Percentiles rank a stretch among this genome's conserved stretches.
phyloP scores from a whole-genome alignment of 2,888 invertebrate species.

The Nomada fucata region DNA sequence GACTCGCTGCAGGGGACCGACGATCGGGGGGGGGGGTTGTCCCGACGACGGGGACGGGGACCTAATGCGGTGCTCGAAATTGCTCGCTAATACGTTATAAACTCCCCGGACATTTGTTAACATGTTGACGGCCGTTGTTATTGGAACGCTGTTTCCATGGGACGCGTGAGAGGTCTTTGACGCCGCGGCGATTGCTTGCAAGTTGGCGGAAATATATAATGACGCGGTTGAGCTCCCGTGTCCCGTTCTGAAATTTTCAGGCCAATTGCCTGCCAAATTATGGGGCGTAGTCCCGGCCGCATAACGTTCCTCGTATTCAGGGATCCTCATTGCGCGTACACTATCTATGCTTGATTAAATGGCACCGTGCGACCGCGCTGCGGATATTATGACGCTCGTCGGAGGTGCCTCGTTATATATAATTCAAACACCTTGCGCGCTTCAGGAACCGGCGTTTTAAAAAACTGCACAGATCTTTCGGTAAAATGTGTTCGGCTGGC shows the following conservation, averaged over 20 bases:
- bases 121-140: neutral
- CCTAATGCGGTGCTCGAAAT: conserved; percentile 33
- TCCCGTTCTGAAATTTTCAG: neutral
- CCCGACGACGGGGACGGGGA: conserved; percentile 37
- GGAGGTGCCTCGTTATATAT: neutral
- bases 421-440: too few relatives aligned
- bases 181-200: neutral
- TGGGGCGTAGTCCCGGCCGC: neutral
- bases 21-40: conserved; percentile 55
- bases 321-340: neutral
- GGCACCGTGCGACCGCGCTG: neutral
- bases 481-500: too few relatives aligned
- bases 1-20: conserved; percentile 71
- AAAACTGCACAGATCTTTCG: too few relatives aligned
- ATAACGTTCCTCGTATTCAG: conserved; percentile 11
- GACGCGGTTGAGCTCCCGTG: neutral
- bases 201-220: neutral
- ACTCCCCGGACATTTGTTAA: conserved; percentile 48
- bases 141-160: neutral
- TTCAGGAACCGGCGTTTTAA: too few relatives aligned
- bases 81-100: conserved; percentile 61
- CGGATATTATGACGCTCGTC: neutral
- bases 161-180: neutral
- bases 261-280: conserved; percentile 25
- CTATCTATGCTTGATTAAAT: conserved; percentile 29